phyloP scores from a whole-genome alignment of 2,797 vertebrate species.

The Poliocrania exsul region DNA sequence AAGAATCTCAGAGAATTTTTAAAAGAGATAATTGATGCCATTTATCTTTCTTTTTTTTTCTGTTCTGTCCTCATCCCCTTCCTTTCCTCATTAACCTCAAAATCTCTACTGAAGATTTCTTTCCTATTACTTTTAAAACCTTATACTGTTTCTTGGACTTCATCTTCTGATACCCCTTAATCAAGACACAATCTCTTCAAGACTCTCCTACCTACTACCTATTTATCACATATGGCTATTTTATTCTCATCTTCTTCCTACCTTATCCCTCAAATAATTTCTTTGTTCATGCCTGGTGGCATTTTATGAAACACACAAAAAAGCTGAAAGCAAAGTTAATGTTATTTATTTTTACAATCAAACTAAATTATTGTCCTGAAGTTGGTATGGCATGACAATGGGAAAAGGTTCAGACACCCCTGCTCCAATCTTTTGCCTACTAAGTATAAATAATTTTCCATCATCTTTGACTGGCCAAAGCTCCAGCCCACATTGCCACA shows the following conservation, averaged over 20 bases:
- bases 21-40: constrained; percentile 43
- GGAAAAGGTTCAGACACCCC: not conserved
- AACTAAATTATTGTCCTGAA: not conserved
- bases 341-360: not conserved
- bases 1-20: constrained; percentile 39
- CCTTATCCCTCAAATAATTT: not conserved
- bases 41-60: not conserved
- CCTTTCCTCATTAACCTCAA: constrained; percentile 44
- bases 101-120: constrained; percentile 8
- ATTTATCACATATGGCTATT: not conserved
- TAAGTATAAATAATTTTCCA: not conserved
- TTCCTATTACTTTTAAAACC: constrained; percentile 1
- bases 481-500: not conserved
- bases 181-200: constrained; percentile 33
- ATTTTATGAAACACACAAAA: not conserved
- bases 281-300: not conserved
- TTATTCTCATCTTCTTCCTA: not conserved
- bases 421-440: not conserved
- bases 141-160: not conserved
- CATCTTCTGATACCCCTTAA: constrained; percentile 8
- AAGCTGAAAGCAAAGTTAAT: not conserved
- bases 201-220: not conserved
- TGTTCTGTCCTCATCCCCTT: not conserved
- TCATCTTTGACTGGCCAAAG: not conserved
- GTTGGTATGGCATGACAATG: not conserved